Conservation (phyloP, 2,113 vertebrate genomes). For the human (Homo sapiens) region GRCh38 chr2:111972501-111973000, state of each 20-base stretch:
- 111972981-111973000: background rate
- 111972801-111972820: background rate
- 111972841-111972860: background rate
- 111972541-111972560: background rate
- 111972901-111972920: background rate
- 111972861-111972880: background rate
- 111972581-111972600: background rate
- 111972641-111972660: background rate
- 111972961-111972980: conserved; percentile 40
- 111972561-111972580: background rate
- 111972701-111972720: background rate
- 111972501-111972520: background rate
- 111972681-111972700: too few relatives aligned
- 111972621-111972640: background rate
- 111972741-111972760: background rate
- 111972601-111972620: background rate
- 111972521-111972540: background rate
- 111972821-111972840: background rate
- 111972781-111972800: background rate
- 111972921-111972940: background rate
- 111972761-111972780: background rate
- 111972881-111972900: background rate
- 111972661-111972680: background rate
- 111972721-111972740: background rate
- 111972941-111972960: conserved; percentile 59